Evolutionary conservation across 2,888 invertebrate species (phyloP).

Genomic region (Agriopis leucophaearia): DNA sequence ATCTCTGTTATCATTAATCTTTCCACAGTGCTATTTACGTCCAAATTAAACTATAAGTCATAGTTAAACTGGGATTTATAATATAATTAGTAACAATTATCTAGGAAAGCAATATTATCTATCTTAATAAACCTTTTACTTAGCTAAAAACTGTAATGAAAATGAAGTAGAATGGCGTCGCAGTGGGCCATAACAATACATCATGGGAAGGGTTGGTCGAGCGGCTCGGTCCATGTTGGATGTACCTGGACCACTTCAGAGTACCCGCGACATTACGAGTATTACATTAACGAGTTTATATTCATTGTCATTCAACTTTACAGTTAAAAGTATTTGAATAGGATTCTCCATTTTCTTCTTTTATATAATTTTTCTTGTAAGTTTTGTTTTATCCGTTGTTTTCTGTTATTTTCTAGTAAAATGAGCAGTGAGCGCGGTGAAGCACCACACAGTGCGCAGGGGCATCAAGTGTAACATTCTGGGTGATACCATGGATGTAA

Average conservation of each 20-base stretch:
- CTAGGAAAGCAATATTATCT: slow-evolving; percentile 11
- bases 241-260: slow-evolving; percentile 19
- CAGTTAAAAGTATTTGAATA: no score
- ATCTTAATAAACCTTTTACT: slow-evolving; percentile 22
- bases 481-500: no score
- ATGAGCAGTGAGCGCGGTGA: no score
- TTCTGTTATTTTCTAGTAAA: no score
- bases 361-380: no score
- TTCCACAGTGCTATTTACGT: not conserved
- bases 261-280: not conserved
- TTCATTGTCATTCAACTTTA: not conserved
- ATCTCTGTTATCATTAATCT: not conserved
- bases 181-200: slow-evolving; percentile 17
- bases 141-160: slow-evolving; percentile 15
- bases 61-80: slow-evolving; percentile 6
- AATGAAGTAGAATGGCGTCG: slow-evolving; percentile 16
- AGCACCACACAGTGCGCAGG: no score
- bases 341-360: no score
- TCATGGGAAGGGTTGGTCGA: slow-evolving; percentile 17
- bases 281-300: slow-evolving; percentile 4
- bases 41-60: not conserved
- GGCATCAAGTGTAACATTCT: no score
- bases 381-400: no score
- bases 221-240: not conserved
- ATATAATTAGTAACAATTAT: slow-evolving; percentile 15